A percentile compares a stretch with the other conserved stretches of the same genome.
phyloP scores from a whole-genome alignment of 2,113 vertebrate species.

The Peromyscus maniculatus region DNA sequence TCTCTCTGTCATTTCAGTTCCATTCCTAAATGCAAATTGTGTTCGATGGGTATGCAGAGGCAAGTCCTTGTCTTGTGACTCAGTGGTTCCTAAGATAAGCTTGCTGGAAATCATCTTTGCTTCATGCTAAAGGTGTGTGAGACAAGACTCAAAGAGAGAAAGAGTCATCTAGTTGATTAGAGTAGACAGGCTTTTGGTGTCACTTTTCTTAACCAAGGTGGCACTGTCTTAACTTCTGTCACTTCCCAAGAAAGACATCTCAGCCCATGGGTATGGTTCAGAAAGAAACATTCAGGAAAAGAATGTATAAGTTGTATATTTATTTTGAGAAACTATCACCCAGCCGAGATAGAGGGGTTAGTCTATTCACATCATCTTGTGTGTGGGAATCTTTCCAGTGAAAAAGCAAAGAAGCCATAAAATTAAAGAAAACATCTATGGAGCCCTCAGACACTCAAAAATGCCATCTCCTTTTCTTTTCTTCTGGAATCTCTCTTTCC shows the following conservation, averaged over 20 bases:
- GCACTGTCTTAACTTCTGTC: neutral
- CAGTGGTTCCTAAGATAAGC: neutral
- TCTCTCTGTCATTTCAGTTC: neutral
- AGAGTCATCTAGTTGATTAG: neutral
- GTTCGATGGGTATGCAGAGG: neutral
- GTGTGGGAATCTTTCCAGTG: constrained; percentile 73
- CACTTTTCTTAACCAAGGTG: neutral
- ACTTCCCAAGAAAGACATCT: neutral
- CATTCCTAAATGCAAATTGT: neutral
- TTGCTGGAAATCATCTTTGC: neutral
- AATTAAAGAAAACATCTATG: constrained; percentile 81
- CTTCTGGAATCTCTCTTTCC: constrained; percentile 55
- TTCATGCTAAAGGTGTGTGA: neutral
- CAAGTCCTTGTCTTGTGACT: neutral
- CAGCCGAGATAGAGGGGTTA: constrained; percentile 59
- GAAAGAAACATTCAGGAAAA: neutral
- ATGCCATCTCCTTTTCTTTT: constrained; percentile 53
- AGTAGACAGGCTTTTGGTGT: neutral
- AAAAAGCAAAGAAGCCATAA: constrained; percentile 59
- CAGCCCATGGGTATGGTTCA: neutral
- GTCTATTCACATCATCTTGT: constrained; percentile 66
- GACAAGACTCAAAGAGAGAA: neutral
- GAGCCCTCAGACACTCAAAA: constrained; percentile 50
- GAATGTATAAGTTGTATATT: constrained; percentile 55
- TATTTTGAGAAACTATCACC: constrained; percentile 68